Evolutionary conservation across 2,113 vertebrate species (phyloP).

Genomic region (Oryctolagus cuniculus): mOryCun1.1 NC_091436.1:48611001-48611500

Average conservation of each 20-base stretch:
- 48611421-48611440: neutral
- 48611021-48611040: constrained; percentile 33
- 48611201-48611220: constrained; percentile 38
- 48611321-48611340: neutral
- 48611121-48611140: constrained; percentile 53
- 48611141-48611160: constrained; percentile 53
- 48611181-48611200: constrained; percentile 1
- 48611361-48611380: neutral
- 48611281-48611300: neutral
- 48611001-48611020: constrained; percentile 41
- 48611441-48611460: neutral
- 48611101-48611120: constrained; percentile 54
- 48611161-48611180: neutral
- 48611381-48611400: neutral
- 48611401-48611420: neutral
- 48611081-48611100: constrained; percentile 45
- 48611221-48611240: neutral
- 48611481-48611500: neutral
- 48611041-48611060: neutral
- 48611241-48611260: neutral
- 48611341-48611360: neutral
- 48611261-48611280: neutral
- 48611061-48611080: constrained; percentile 60
- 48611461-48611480: neutral
- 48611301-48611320: neutral